Evolutionary conservation across 53 echinoderm and acorn worm species (phyloP).

Genomic region (Arbacia lixula): DNA sequence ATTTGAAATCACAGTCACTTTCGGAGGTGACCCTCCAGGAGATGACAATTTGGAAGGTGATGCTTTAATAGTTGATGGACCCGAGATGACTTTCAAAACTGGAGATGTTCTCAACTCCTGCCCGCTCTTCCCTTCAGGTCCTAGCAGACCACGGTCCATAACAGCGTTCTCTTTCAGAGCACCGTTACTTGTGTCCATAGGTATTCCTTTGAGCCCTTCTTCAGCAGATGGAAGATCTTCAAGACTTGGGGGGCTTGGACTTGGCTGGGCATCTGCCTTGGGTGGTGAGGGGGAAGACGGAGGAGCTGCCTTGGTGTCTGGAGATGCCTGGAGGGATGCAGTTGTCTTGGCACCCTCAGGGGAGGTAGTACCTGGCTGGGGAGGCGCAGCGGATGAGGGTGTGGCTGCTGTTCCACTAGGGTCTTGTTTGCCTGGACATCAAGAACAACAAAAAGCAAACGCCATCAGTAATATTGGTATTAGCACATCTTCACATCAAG

Average conservation of each 20-base stretch:
- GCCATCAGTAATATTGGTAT: not conserved
- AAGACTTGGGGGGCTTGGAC: too few relatives aligned
- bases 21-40: slow-evolving; percentile 16
- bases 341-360: not conserved
- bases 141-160: too few relatives aligned
- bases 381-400: slow-evolving; percentile 2
- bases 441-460: not conserved
- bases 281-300: not conserved
- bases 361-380: not conserved
- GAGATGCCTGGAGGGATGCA: not conserved
- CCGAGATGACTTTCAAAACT: too few relatives aligned
- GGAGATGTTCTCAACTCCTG: too few relatives aligned
- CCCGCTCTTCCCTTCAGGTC: too few relatives aligned
- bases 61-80: too few relatives aligned
- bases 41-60: too few relatives aligned
- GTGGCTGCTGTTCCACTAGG: slow-evolving; percentile 11
- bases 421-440: slow-evolving; percentile 36
- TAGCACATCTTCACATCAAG: not conserved
- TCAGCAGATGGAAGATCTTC: too few relatives aligned
- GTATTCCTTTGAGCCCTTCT: too few relatives aligned
- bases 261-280: not conserved
- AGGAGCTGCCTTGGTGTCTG: not conserved
- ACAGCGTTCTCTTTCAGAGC: too few relatives aligned
- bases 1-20: not conserved
- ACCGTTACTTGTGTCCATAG: too few relatives aligned